Conservation (phyloP, 2,113 vertebrate species). For the Pavo muticus region DNA sequence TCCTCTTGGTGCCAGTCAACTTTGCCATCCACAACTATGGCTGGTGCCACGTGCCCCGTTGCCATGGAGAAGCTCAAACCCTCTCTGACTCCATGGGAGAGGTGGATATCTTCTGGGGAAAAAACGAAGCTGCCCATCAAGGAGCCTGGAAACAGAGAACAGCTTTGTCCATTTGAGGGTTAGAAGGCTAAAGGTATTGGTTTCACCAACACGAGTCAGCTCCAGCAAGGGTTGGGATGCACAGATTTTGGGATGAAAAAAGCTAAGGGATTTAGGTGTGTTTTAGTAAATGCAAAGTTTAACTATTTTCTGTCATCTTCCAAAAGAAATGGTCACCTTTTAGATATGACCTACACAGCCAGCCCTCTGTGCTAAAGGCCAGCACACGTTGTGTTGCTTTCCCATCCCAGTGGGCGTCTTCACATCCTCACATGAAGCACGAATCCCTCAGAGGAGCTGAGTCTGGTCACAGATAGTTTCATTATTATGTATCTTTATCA, state of each 20-base stretch:
- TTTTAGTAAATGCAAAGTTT: not conserved
- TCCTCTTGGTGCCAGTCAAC: not conserved
- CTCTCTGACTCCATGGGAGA: not conserved
- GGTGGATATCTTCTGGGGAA: not conserved
- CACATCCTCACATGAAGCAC: not conserved
- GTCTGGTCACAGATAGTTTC: not conserved
- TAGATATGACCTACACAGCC: not conserved
- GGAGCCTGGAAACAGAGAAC: not conserved
- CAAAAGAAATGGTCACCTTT: not conserved
- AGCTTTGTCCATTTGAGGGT: not conserved
- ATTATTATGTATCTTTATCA: not conserved
- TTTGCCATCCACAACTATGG: not conserved
- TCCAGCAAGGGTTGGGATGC: not conserved
- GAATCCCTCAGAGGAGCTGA: not conserved
- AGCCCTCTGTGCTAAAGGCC: not conserved
- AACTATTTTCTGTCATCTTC: not conserved
- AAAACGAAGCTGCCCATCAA: fast-evolving
- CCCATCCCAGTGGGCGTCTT: not conserved
- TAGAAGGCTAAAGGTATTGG: not conserved
- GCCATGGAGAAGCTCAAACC: not conserved
- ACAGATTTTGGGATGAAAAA: not conserved
- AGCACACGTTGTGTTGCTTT: not conserved
- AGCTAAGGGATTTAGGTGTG: not conserved
- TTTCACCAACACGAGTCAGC: not conserved
- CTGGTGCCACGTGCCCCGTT: fast-evolving